Evolutionary conservation across 2,888 invertebrate species (phyloP), one percentile per base, ranked within the genome.

Genomic region (Aporophyla lueneburgensis): DNA sequence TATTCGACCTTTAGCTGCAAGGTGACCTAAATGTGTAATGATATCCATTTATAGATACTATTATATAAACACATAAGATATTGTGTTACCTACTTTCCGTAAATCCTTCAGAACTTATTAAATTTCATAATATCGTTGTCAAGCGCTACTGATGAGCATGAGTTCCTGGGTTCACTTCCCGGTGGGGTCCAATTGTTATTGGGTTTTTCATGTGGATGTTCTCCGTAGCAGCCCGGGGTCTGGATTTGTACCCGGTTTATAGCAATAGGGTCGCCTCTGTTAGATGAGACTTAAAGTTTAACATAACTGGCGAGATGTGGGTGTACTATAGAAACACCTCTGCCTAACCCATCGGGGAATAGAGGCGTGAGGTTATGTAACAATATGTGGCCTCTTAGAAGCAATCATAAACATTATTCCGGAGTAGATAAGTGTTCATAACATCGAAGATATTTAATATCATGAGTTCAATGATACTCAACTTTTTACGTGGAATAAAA

Each of bases 21-120:
- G 66, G 33, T 81, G 81, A 73, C 73, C 58, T 78, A 82, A 74
- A 71, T 77, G 21, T 67, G 40, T 54, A 70, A 68, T 76, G 58
- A 65, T 71, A 61, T 80, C 68, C 49, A 65, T 77, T 56, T 58
- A 79, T 69, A 65, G 56, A 76, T 21, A 59, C 33, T 33, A n/a
- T n/a, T n/a, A 65, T 40, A 71, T 67, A 40, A 63, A 53, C 53
- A 67, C 27, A 19, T 56, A 16, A 53, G 16, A 77, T 54, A 71
- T 53, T 59, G 14, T 66, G 12, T 46, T 46, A 24, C 51, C 58
- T 7, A 7, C 7, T 72, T 61, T 61, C n/a, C 49, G 49, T 61
- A 43, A 56, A 51, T 77, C 54, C 53, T 49, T 77, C 46, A 53
- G 21, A 61, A 53, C 53, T 21, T 53, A 53, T 53, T 46, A 9